Percentiles rank a stretch among this genome's conserved stretches.
phyloP scores from a whole-genome alignment of 1,140 invertebrate species.

The Drosophila insularis region DNA sequence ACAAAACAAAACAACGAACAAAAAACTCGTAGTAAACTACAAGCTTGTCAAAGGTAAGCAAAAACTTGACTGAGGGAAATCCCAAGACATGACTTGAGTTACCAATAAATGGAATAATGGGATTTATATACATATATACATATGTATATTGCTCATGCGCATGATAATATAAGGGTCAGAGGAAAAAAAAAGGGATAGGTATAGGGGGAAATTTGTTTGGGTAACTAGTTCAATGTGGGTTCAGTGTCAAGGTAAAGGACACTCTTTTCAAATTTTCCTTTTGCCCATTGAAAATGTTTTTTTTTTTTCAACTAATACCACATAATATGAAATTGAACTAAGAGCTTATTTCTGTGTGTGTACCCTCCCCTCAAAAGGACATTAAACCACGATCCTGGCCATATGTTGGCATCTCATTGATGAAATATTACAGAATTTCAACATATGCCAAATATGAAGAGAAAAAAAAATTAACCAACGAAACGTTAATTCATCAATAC shows the following conservation, averaged over 20 bases:
- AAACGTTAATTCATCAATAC: slow-evolving; percentile 40
- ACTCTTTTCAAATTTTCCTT: not conserved
- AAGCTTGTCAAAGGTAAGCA: slow-evolving; percentile 17
- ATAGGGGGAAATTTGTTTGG: slow-evolving; percentile 28
- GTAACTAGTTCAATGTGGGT: not conserved
- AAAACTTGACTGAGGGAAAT: slow-evolving; percentile 45
- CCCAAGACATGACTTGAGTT: not conserved
- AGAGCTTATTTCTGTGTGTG: not conserved
- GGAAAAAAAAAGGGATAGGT: not conserved
- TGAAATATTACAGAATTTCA: slow-evolving; percentile 41
- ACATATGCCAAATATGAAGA: slow-evolving; percentile 45
- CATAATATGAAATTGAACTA: not conserved
- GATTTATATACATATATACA: not conserved
- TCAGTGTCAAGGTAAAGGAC: slow-evolving; percentile 71
- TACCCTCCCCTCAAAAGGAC: not conserved
- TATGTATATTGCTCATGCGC: not conserved
- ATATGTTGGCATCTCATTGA: slow-evolving; percentile 39
- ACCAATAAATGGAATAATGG: not conserved
- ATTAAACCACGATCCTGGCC: slow-evolving; percentile 13
- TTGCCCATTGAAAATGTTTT: no score
- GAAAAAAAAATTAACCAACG: no score
- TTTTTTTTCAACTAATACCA: no score
- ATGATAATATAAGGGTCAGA: slow-evolving; percentile 5
- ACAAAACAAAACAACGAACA: slow-evolving; percentile 15
- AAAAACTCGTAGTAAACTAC: slow-evolving; percentile 21